Evolutionary conservation across 2,797 vertebrate genomes (phyloP), one percentile per base, ranked within the genome.

Genomic region (Amniataba percoides): DNA sequence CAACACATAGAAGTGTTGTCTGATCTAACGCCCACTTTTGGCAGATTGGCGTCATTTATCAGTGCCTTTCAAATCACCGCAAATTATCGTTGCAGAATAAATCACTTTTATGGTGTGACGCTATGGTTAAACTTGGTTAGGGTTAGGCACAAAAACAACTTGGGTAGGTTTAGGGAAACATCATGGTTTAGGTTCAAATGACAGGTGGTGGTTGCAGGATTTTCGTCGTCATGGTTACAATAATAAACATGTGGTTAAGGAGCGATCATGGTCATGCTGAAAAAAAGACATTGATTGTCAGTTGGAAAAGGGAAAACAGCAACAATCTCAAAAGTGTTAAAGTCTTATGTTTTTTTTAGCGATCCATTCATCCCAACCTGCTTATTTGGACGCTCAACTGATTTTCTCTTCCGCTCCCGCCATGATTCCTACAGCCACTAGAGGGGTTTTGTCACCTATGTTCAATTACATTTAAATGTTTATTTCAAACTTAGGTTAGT

Each of bases 61-160:
- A 4, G 15, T 67, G 21, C 21, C 34, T n/a, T 56, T 14, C 36
- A 34, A 39, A 61, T 72, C 13, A 31, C 13, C 2, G 9, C 5
- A 12, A 11, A 23, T 23, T 14, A 11, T 5, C 0, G 4, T 6
- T 45, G 2, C 27, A 11, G 52, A 27, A 18, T 15, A 7, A 36
- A 39, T 27, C 19, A 2, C 4, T 58, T 64, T 77, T 10, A 48
- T 43, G 16, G 34, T 19, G 18, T 51, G n/a, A 71, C 1, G 0
- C 4, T 10, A 46, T 51, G n/a, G 34, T 49, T 71, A 70, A 51
- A 16, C 18, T 19, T 43, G 34, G 43, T 64, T 23, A 11, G 19
- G 21, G 68, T 76, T 68, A n/a, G 42, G 15, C 19, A 45, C 31
- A 46, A 69, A 69, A 48, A 70, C 0, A 8, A 58, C n/a, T 16